These are phyloP conservation scores for Globodera rostochiensis DNA, from an alignment of 1,140 invertebrate genomes.

Conservation along the genomic window DNA sequence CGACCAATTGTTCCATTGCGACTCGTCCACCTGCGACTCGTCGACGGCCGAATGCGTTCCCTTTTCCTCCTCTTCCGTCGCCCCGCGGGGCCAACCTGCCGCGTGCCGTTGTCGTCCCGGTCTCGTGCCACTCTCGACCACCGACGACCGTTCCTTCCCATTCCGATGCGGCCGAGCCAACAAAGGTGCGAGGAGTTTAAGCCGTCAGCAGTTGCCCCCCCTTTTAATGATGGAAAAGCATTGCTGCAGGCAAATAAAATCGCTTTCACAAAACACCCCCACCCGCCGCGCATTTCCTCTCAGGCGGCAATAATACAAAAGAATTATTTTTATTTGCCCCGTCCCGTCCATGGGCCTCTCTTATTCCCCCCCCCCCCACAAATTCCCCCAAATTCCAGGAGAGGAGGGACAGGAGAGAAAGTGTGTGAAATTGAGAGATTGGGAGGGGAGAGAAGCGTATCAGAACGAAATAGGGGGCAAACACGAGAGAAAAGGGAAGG, in stretches of 20 bases:
- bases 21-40: conserved; percentile 7
- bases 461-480: neutral
- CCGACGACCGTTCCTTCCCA: neutral
- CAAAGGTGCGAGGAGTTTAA: neutral
- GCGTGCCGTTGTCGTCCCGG: conserved; percentile 10
- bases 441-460: neutral
- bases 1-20: neutral
- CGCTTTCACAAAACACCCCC: neutral
- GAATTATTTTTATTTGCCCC: too few relatives aligned
- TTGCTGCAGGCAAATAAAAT: too few relatives aligned
- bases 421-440: neutral
- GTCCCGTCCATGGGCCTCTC: too few relatives aligned
- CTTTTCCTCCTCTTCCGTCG: neutral
- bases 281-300: neutral
- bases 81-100: neutral
- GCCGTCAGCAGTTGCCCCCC: neutral
- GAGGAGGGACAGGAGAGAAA: neutral
- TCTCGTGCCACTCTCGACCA: neutral
- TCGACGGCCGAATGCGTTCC: conserved; percentile 10
- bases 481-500: neutral
- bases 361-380: too few relatives aligned
- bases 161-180: conserved; percentile 6
- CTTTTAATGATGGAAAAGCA: neutral
- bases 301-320: neutral
- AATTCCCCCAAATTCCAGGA: too few relatives aligned